A percentile compares a stretch with the other conserved stretches of the same genome.
These are phyloP conservation scores for Drosophila nr. perissopoda DNA, from an alignment of 2,888 invertebrate species.

Conservation along the genomic window DNA sequence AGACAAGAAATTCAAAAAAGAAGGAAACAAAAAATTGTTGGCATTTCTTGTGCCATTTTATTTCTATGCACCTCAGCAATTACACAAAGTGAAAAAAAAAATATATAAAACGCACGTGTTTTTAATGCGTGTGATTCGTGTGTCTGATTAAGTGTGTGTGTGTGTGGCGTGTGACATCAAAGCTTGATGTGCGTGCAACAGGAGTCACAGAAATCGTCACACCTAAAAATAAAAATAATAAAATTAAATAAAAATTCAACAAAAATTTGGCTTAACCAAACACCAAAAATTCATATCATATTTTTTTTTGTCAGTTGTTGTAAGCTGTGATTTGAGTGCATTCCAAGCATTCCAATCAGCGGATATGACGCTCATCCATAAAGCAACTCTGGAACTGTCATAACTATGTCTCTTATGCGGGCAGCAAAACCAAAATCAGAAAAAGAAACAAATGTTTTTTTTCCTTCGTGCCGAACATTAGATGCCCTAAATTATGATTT, in stretches of 20 bases:
- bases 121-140: slow-evolving; percentile 12
- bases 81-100: slow-evolving; percentile 67
- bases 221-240: slow-evolving; percentile 31
- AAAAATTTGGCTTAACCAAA: slow-evolving; percentile 14
- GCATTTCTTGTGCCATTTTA: slow-evolving; percentile 46
- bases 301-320: background rate
- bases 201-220: slow-evolving; percentile 35
- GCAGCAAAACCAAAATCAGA: background rate
- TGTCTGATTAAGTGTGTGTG: slow-evolving; percentile 4
- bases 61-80: slow-evolving; percentile 52
- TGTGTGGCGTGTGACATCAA: slow-evolving; percentile 39
- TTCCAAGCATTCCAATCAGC: slow-evolving; percentile 8
- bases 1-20: slow-evolving; percentile 47
- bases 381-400: slow-evolving; percentile 22
- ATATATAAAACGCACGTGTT: slow-evolving; percentile 53
- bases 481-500: background rate
- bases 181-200: slow-evolving; percentile 54
- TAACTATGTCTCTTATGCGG: slow-evolving; percentile 15
- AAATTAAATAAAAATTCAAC: background rate
- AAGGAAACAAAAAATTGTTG: slow-evolving; percentile 15
- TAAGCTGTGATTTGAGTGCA: background rate
- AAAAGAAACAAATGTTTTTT: background rate
- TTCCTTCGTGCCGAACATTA: background rate
- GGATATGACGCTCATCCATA: slow-evolving; percentile 35
- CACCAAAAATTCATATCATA: slow-evolving; percentile 10